Conservation (phyloP, 2,888 invertebrate species). For the Odontocerum albicorne region DNA sequence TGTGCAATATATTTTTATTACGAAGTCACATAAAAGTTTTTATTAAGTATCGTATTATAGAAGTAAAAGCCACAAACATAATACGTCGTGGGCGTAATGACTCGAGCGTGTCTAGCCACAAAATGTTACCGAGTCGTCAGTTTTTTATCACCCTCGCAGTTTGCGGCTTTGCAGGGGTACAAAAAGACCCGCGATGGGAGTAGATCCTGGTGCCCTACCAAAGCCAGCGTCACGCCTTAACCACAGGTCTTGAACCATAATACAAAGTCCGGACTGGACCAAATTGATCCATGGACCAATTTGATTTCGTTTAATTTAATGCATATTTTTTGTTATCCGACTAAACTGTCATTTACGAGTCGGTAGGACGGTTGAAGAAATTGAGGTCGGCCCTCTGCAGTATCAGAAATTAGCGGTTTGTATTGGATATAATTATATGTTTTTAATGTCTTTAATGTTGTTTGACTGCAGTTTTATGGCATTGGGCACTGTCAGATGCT, state of each 20-base stretch:
- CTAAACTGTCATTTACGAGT: not conserved
- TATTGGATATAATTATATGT: conserved; percentile 8
- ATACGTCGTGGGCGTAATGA: conserved; percentile 10
- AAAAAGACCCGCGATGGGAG: conserved; percentile 19
- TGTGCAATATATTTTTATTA: too few species aligned
- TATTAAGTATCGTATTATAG: too few species aligned
- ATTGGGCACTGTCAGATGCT: not conserved
- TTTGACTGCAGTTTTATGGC: not conserved
- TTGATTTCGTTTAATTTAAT: conserved; percentile 34
- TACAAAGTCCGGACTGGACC: conserved; percentile 13
- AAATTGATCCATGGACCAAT: conserved; percentile 24
- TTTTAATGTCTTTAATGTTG: conserved; percentile 8
- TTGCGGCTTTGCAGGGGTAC: conserved; percentile 24
- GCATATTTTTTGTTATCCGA: conserved; percentile 18
- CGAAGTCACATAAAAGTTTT: too few species aligned
- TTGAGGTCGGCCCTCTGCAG: not conserved
- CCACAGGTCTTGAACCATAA: conserved; percentile 24
- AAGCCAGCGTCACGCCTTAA: conserved; percentile 30
- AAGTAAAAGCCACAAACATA: not conserved
- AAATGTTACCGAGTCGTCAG: conserved; percentile 4
- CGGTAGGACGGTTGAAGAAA: not conserved
- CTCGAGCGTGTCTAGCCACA: conserved; percentile 12
- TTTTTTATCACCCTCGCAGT: conserved; percentile 18
- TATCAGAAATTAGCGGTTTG: conserved; percentile 6
- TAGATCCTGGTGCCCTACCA: conserved; percentile 17